These are phyloP conservation scores for Oasisia sp. DNA, from an alignment of 2,888 invertebrate species.

Conservation along the genomic window DNA sequence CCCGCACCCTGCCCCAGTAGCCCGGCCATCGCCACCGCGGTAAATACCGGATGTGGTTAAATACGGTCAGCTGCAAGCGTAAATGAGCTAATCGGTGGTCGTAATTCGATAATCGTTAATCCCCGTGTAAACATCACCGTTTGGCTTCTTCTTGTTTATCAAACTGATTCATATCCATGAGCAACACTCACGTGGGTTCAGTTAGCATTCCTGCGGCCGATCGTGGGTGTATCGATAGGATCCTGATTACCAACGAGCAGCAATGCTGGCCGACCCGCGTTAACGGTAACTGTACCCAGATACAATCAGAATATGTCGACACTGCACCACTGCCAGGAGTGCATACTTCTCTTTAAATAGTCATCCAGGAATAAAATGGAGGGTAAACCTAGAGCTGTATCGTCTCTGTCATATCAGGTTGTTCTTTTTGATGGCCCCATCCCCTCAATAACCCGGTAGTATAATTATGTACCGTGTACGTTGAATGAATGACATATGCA, in stretches of 20 bases:
- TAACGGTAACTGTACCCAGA: neutral
- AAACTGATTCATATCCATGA: neutral
- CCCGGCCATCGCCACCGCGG: neutral
- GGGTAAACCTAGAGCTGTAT: too few relatives aligned
- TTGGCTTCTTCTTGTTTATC: neutral
- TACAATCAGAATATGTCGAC: neutral
- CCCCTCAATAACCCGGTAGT: too few relatives aligned
- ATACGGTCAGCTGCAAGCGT: too few relatives aligned
- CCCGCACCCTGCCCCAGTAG: neutral
- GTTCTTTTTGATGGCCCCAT: too few relatives aligned
- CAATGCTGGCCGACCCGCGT: neutral
- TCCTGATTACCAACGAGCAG: neutral
- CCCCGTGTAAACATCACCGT: neutral
- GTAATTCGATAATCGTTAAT: slow-evolving; percentile 17
- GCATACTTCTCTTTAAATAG: neutral
- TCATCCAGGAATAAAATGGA: too few relatives aligned
- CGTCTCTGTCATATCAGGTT: too few relatives aligned
- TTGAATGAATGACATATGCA: too few relatives aligned
- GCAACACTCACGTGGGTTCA: neutral
- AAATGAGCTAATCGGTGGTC: slow-evolving; percentile 7
- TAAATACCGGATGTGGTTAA: neutral
- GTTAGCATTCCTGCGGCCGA: neutral
- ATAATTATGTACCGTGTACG: too few relatives aligned
- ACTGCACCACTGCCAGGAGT: neutral
- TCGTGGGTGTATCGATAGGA: neutral